Percentiles rank a stretch among this genome's conserved stretches.
Evolutionary conservation across 2,113 vertebrate genomes (phyloP).

Genomic region (Ophthalmotilapia sp.): DNA sequence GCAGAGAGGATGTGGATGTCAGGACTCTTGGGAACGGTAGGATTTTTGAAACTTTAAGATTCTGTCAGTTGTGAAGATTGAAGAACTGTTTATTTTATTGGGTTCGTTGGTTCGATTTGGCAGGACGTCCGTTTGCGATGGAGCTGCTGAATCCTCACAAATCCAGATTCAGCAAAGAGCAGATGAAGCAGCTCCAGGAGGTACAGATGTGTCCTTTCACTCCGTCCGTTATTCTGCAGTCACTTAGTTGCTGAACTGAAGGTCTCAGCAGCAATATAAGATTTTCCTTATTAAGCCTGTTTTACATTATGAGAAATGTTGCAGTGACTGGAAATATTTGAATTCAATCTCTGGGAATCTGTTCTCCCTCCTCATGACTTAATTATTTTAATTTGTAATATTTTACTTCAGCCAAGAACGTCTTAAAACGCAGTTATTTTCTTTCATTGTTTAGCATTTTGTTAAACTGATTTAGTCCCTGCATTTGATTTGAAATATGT

Average conservation of each 20-base stretch:
- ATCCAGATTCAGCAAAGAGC: constrained; percentile 65
- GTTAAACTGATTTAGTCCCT: not conserved
- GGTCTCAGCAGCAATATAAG: not conserved
- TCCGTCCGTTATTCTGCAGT: not conserved
- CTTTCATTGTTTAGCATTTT: rapidly evolving
- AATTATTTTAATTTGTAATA: not conserved
- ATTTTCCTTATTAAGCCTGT: not conserved
- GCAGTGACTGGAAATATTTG: not conserved
- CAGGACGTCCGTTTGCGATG: constrained; percentile 95
- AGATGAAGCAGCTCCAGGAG: constrained; percentile 89
- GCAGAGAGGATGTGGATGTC: constrained; percentile 96
- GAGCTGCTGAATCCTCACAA: constrained; percentile 92
- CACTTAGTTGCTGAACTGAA: not conserved
- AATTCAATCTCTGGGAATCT: not conserved
- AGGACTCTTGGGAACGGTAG: constrained; percentile 95
- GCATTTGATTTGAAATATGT: not conserved
- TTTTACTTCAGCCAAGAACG: not conserved
- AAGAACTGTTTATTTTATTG: not conserved
- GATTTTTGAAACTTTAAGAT: not conserved
- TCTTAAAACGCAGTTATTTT: not conserved
- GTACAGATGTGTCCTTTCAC: constrained; percentile 54
- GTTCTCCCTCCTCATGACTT: not conserved
- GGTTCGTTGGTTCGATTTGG: not conserved
- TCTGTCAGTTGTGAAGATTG: rapidly evolving
- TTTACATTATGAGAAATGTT: not conserved